Evolutionary conservation across 2,797 vertebrate species (phyloP), one percentile per base, ranked within the genome.

Genomic region (Coluber constrictor): DNA sequence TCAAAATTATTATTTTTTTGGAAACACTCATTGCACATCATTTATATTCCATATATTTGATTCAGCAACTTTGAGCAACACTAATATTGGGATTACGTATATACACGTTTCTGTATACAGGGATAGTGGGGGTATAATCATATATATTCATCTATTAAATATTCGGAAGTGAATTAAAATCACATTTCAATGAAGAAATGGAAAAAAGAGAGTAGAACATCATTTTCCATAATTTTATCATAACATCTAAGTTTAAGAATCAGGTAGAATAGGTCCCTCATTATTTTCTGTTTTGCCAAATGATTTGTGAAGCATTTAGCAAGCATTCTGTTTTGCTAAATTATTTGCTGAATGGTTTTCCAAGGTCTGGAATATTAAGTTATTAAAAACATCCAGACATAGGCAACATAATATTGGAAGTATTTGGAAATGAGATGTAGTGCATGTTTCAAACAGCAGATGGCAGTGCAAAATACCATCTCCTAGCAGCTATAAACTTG

Each of bases 401-500:
- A 91, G 20, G 0, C 1, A n/a, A 89, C n/a, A 47, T 2, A 15
- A 8, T 29, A 18, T 43, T 10, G 15, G 90, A 63, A 18, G 13
- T 27, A 51, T 91, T 63, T 79, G 83, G 37, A 79, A 95, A 94
- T 37, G 88, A 90, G 43, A 6, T 8, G 94, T 92, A 96, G 79
- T 96, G 87, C 94, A 93, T 90, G 0, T 83, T 8, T 93, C 89
- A 86, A 93, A 90, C 97, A 96, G 96, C 94, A 98, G 97, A 95
- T 97, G 97, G 97, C 97, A 97, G 94, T 94, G 70, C 88, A 95
- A 94, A 96, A 93, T 90, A 25, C 86, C 89, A 92, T 91, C 25
- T 70, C 0, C 0, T 4, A 88, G 27, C n/a, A 56, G 86, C 51
- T 88, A 63, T 70, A 94, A 57, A 59, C 86, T 95, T 96, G 94